phyloP scores from a whole-genome alignment of 1,140 invertebrate species.

The Drosophila kanapiae region DNA sequence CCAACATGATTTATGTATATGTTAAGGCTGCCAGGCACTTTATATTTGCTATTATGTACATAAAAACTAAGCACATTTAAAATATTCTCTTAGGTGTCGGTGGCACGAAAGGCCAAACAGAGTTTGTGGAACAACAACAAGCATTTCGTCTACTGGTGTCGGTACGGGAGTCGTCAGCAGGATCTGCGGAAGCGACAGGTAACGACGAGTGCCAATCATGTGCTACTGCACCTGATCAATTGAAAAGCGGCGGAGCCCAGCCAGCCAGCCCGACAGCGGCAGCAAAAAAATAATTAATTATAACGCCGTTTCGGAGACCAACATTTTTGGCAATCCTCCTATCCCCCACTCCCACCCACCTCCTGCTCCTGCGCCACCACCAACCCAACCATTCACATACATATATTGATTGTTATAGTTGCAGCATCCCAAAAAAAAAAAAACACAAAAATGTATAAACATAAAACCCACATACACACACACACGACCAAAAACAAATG shows the following conservation, averaged over 20 bases:
- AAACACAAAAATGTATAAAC: slow-evolving; percentile 17
- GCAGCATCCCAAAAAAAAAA: slow-evolving; percentile 41
- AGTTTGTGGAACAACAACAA: slow-evolving; percentile 88
- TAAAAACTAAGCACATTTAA: neutral
- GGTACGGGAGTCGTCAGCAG: slow-evolving; percentile 88
- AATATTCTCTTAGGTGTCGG: slow-evolving; percentile 60
- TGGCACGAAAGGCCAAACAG: slow-evolving; percentile 83
- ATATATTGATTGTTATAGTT: slow-evolving; percentile 60
- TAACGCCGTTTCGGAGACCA: slow-evolving; percentile 28
- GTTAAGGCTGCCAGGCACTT: neutral
- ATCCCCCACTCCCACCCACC: neutral
- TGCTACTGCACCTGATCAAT: slow-evolving; percentile 77
- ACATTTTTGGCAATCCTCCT: slow-evolving; percentile 13
- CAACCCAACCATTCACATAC: slow-evolving; percentile 3
- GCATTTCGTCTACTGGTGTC: slow-evolving; percentile 90
- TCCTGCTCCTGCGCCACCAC: slow-evolving; percentile 9
- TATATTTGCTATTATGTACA: neutral
- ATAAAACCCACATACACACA: slow-evolving; percentile 32
- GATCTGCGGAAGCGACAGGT: slow-evolving; percentile 89
- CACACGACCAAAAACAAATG: slow-evolving; percentile 19
- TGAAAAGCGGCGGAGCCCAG: slow-evolving; percentile 58
- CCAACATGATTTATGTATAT: too few relatives aligned
- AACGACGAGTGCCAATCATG: slow-evolving; percentile 82
- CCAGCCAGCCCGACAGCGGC: neutral
- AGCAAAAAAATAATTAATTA: neutral